phyloP scores from a whole-genome alignment of 2,888 invertebrate genomes.

The Hypomecis punctinalis region DNA sequence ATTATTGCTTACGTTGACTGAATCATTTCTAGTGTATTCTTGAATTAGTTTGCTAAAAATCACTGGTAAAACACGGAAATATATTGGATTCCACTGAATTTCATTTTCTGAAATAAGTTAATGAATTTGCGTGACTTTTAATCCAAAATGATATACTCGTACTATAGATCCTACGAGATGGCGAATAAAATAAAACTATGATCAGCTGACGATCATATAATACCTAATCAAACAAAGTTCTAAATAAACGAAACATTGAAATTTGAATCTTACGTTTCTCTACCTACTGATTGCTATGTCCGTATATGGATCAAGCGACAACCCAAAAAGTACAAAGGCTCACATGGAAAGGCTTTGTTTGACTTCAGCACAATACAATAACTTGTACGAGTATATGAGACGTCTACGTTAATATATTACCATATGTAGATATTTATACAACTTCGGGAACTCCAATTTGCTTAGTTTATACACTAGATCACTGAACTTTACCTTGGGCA shows the following conservation, averaged over 20 bases:
- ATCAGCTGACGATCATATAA: neutral
- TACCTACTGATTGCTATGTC: slow-evolving; percentile 1
- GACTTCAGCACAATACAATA: slow-evolving; percentile 1
- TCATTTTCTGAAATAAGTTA: no score
- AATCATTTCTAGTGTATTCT: no score
- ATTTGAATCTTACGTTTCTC: slow-evolving; percentile 9
- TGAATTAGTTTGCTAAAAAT: no score
- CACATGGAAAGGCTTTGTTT: slow-evolving; percentile 13
- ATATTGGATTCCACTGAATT: no score
- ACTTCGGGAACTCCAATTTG: slow-evolving; percentile 5
- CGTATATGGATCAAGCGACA: slow-evolving; percentile 8
- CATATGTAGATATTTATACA: slow-evolving; percentile 4
- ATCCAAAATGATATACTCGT: no score
- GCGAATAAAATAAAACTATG: no score
- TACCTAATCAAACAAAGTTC: neutral
- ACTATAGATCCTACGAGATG: no score
- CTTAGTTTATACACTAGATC: slow-evolving; percentile 3
- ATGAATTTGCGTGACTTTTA: no score
- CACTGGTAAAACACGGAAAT: no score
- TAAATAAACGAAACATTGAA: slow-evolving; percentile 3
- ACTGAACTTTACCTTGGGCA: slow-evolving; percentile 49
- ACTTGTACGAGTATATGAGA: slow-evolving; percentile 2
- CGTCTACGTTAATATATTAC: neutral
- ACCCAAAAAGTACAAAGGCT: slow-evolving; percentile 11
- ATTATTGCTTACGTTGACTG: no score